Conservation (phyloP, 2,888 invertebrate genomes). For the Hetaerina titia region DNA sequence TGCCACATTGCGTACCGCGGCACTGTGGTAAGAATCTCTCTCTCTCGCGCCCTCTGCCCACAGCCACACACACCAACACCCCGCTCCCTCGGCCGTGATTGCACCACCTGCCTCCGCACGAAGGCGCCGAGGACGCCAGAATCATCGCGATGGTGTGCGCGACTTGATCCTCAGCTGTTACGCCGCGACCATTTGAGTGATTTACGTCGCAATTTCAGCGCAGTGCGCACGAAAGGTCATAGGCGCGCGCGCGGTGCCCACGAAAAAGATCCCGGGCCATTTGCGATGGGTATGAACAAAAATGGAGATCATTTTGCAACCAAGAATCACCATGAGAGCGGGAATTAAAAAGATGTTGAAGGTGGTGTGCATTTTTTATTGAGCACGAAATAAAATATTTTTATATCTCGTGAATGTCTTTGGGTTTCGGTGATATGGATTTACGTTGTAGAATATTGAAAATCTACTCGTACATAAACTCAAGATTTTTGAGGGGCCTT, state of each 20-base stretch:
- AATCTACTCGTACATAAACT: too few relatives aligned
- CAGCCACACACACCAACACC: neutral
- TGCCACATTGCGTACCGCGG: too few relatives aligned
- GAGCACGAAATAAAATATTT: too few relatives aligned
- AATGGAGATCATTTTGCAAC: neutral
- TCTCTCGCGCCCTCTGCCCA: neutral
- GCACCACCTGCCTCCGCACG: neutral
- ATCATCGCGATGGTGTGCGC: neutral
- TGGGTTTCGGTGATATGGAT: too few relatives aligned
- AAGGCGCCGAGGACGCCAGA: neutral
- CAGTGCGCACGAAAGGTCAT: neutral
- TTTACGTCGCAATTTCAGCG: conserved; percentile 30
- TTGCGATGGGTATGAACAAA: neutral
- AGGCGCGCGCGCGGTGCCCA: neutral
- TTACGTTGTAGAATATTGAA: too few relatives aligned
- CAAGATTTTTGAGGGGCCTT: too few relatives aligned
- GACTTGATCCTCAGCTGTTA: conserved; percentile 25
- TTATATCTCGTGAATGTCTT: too few relatives aligned
- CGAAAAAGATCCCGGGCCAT: neutral
- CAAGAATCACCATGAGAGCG: too few relatives aligned
- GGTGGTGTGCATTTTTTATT: too few relatives aligned
- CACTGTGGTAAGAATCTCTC: neutral
- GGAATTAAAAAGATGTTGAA: too few relatives aligned
- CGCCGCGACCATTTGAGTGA: neutral
- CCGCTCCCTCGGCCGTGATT: too few relatives aligned